phyloP scores from a whole-genome alignment of 2,113 vertebrate species.

The Vulpes ferrilata region DNA sequence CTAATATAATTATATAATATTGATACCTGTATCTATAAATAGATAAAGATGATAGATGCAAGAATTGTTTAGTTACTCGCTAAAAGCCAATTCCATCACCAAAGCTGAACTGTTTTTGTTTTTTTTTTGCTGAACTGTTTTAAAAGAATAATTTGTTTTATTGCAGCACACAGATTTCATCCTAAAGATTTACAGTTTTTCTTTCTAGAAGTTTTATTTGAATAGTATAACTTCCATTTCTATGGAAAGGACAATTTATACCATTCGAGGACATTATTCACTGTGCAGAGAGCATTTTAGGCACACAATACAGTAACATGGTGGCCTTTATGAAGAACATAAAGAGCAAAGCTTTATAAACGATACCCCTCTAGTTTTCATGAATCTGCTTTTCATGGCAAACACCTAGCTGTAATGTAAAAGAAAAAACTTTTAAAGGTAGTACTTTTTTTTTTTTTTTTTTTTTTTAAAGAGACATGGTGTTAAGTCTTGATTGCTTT shows the following conservation, averaged over 20 bases:
- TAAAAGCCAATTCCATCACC: neutral
- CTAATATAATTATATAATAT: neutral
- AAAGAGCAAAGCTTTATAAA: constrained; percentile 12
- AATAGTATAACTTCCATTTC: neutral
- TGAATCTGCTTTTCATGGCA: constrained; percentile 18
- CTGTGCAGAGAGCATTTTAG: neutral
- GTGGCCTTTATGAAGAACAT: constrained; percentile 13
- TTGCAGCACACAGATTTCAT: neutral
- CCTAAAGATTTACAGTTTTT: neutral
- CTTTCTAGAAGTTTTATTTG: neutral
- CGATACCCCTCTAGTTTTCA: neutral
- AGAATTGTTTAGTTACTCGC: neutral
- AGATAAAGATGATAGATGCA: neutral
- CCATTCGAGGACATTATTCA: neutral
- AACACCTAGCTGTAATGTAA: neutral
- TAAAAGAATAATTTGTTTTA: constrained; percentile 13
- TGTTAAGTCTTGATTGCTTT: constrained; percentile 3
- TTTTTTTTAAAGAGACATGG: neutral
- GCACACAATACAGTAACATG: neutral
- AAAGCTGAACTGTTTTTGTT: neutral
- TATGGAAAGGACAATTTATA: neutral
- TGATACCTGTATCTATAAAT: neutral
- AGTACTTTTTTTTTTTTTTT: neutral
- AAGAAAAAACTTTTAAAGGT: neutral
- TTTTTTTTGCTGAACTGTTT: neutral